phyloP scores from a whole-genome alignment of 2,113 vertebrate species.

The Orcinus orca region DNA sequence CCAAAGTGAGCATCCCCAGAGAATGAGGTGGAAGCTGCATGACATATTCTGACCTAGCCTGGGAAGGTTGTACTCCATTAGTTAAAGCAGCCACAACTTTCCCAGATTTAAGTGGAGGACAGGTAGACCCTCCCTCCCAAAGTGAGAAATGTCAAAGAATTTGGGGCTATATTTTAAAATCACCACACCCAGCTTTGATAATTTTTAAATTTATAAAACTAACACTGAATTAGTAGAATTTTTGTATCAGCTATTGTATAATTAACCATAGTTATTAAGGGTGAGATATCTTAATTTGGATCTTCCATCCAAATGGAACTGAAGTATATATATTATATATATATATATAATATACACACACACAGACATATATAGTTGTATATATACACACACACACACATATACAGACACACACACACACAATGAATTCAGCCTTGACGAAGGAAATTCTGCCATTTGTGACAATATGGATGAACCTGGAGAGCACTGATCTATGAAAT shows the following conservation, averaged over 20 bases:
- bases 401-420: background rate
- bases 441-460: background rate
- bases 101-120: background rate
- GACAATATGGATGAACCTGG: background rate
- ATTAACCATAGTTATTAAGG: conserved; percentile 28
- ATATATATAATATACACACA: background rate
- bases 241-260: background rate
- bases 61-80: background rate
- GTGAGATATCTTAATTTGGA: conserved; percentile 4
- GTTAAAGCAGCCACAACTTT: background rate
- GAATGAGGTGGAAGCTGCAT: background rate
- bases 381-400: background rate
- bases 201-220: conserved; percentile 23
- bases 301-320: conserved; percentile 29
- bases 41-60: background rate
- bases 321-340: background rate
- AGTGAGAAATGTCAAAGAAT: background rate
- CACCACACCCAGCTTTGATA: background rate
- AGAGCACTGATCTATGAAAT: background rate
- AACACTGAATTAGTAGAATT: background rate
- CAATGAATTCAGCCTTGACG: background rate
- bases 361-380: background rate
- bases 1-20: background rate
- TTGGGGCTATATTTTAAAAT: background rate
- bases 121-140: background rate